Base-by-base conservation (phyloP, 2,113 vertebrate genomes). In the Mirounga angustirostris region DNA sequence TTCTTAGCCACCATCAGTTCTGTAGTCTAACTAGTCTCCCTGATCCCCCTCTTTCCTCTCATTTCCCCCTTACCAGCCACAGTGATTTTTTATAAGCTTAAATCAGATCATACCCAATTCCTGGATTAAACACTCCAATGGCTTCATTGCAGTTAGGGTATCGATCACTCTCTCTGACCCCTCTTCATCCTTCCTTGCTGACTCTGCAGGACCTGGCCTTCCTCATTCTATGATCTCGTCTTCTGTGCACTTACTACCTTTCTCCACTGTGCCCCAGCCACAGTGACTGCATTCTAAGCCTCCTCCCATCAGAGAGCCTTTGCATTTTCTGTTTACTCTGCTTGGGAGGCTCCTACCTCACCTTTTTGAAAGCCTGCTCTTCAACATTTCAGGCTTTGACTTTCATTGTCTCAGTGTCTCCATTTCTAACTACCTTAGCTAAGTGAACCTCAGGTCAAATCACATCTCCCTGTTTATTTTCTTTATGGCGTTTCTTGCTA, bases 241-340 rank as follows among this genome's bases (percentile, higher is more conserved):
- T 36, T 65, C 52, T 4, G 0, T 11, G 7, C 0, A 4, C 54
- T 2, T 2, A 2, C 0, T n/a, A 67, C 2, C 21, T 36, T 46
- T 82, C 9, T 89, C 36, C 5, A 18, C 30, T 50, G 2, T 12
- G 33, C 19, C 15, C 33, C 18, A 56, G 2, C 1, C 12, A 5
- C 18, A n/a, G 0, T 28, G 85, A 28, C 24, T 61, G 7, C 12
- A 9, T 36, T 24, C n/a, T 54, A 33, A 82, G n/a, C 2, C 24
- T 52, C 43, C 69, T 86, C 40, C 21, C 1, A 0, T 12, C 7
- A 0, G 26, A n/a, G 40, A 28, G 28, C 61, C 18, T 69, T 40
- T 59, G 26, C 15, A 59, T 65, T 43, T 54, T 2, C 33, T 36
- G 0, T 85, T 59, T 67, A 43, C 54, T 95, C 21, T 89, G 19